These are phyloP conservation scores for Burhinus oedicnemus DNA, from an alignment of 2,113 vertebrate genomes.

Conservation along the genomic window DNA sequence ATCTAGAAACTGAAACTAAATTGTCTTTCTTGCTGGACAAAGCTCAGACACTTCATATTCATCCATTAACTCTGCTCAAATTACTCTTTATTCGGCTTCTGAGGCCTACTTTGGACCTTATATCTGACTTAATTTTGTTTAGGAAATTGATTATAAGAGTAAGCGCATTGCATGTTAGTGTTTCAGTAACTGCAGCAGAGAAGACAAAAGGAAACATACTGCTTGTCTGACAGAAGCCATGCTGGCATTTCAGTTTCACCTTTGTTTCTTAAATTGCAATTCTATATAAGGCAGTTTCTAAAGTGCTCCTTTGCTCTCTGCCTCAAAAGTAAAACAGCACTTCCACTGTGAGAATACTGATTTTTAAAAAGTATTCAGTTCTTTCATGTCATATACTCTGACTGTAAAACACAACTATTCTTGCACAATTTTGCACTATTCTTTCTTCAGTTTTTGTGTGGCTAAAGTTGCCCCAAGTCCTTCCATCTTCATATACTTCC, in stretches of 20 bases:
- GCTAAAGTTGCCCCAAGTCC: background rate
- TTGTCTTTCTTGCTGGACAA: background rate
- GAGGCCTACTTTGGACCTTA: background rate
- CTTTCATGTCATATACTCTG: background rate
- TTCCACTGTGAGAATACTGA: background rate
- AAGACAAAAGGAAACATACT: background rate
- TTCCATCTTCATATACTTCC: background rate
- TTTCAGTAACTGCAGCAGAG: background rate
- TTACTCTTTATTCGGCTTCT: background rate
- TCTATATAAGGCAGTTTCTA: background rate
- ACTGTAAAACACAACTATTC: background rate
- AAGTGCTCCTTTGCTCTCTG: background rate
- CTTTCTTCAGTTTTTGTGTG: background rate
- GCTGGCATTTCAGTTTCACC: background rate
- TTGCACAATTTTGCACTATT: background rate
- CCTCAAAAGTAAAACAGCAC: background rate
- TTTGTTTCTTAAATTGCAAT: background rate
- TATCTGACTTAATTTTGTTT: background rate
- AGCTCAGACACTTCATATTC: background rate
- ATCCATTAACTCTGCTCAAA: background rate
- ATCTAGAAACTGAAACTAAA: background rate
- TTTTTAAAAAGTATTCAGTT: background rate
- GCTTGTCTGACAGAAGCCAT: background rate
- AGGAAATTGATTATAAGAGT: background rate
- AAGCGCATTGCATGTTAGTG: background rate